These are phyloP conservation scores for Crotalus viridis DNA, from an alignment of 2,113 vertebrate species.

Conservation along the genomic window DNA sequence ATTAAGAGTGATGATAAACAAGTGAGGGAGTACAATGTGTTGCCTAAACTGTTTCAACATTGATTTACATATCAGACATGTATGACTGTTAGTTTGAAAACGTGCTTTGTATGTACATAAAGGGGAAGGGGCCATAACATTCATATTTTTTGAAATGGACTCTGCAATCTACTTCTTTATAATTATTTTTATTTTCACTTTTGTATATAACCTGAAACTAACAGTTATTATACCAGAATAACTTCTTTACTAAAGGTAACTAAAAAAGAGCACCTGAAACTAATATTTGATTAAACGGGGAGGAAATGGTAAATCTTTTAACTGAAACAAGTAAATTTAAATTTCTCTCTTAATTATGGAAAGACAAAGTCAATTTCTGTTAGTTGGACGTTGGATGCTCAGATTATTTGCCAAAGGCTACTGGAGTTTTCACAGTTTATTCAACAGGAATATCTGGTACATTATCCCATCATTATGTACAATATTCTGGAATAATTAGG, in stretches of 20 bases:
- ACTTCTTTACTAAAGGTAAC: conserved; percentile 1
- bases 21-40: background rate
- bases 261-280: conserved; percentile 25
- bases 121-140: background rate
- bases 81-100: background rate
- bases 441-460: conserved; percentile 61
- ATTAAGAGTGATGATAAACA: background rate
- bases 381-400: background rate
- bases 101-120: background rate
- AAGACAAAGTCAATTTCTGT: conserved; percentile 14
- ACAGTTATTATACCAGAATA: background rate
- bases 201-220: background rate
- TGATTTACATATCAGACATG: background rate
- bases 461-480: conserved; percentile 55
- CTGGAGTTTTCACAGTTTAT: conserved; percentile 39
- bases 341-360: conserved; percentile 25
- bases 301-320: conserved; percentile 4
- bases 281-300: conserved; percentile 18
- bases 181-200: background rate
- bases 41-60: background rate
- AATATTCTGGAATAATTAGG: conserved; percentile 51
- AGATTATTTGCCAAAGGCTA: conserved; percentile 41
- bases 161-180: background rate
- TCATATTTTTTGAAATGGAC: background rate
- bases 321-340: conserved; percentile 21